Conservation (phyloP, 2,888 invertebrate species). For the Lasioglossum marginatum region DNA sequence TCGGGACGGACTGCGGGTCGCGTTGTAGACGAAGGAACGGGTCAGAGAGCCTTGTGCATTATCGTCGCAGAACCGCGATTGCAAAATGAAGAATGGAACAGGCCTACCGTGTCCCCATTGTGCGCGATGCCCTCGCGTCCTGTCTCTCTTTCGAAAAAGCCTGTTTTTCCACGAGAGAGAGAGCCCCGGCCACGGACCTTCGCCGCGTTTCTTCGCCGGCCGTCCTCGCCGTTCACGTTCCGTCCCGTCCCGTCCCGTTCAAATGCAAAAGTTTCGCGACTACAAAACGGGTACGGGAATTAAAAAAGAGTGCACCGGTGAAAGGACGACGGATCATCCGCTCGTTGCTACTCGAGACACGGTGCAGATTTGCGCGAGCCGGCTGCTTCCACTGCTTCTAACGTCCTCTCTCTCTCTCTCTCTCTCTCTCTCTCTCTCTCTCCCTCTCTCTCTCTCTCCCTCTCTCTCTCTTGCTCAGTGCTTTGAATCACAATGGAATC, state of each 20-base stretch:
- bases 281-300: conserved; percentile 69
- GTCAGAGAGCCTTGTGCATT: conserved; percentile 45
- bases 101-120: conserved; percentile 52
- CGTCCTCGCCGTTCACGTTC: conserved; percentile 1
- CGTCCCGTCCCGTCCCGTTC: conserved; percentile 25
- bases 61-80: conserved; percentile 57
- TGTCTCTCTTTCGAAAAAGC: conserved; percentile 60
- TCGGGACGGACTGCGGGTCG: neutral
- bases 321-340: conserved; percentile 70
- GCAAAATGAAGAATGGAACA: conserved; percentile 60
- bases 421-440: neutral
- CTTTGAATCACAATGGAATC: conserved; percentile 50
- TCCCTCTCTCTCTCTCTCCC: neutral
- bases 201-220: conserved; percentile 16
- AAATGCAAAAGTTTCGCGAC: conserved; percentile 78
- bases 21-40: conserved; percentile 46
- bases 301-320: conserved; percentile 66
- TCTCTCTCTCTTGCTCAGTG: conserved; percentile 6
- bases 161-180: conserved; percentile 55
- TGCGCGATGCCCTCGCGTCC: conserved; percentile 35
- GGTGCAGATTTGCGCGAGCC: conserved; percentile 9
- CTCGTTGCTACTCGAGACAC: conserved; percentile 55
- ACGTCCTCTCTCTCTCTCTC: neutral
- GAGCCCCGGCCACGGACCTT: conserved; percentile 5
- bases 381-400: conserved; percentile 34